Percentiles rank a stretch among this genome's conserved stretches.
phyloP scores from a whole-genome alignment of 2,888 invertebrate species.

The Drosophila austrosaltans region DNA sequence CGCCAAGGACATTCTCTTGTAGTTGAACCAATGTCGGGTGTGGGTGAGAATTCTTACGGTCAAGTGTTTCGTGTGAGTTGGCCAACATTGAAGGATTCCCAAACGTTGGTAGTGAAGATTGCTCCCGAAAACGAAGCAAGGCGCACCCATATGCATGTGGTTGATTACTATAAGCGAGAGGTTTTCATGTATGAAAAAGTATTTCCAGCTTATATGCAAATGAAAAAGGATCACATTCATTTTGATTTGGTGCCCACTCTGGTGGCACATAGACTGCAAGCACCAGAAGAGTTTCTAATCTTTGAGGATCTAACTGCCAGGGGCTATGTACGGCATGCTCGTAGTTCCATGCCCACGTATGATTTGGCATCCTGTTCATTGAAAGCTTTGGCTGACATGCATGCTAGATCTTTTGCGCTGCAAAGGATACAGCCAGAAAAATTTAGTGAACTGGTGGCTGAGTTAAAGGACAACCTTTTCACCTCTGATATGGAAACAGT shows the following conservation, averaged over 20 bases:
- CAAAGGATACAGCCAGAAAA: slow-evolving; percentile 67
- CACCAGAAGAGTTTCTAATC: slow-evolving; percentile 73
- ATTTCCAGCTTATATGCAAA: slow-evolving; percentile 55
- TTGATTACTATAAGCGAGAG: slow-evolving; percentile 74
- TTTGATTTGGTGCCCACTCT: slow-evolving; percentile 57
- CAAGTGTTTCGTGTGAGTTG: slow-evolving; percentile 40
- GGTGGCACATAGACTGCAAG: slow-evolving; percentile 55
- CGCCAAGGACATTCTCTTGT: slow-evolving; percentile 12
- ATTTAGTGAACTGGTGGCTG: slow-evolving; percentile 53
- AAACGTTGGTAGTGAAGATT: slow-evolving; percentile 68
- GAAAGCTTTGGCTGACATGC: slow-evolving; percentile 84
- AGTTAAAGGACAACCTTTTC: slow-evolving; percentile 74
- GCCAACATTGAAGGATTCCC: slow-evolving; percentile 23
- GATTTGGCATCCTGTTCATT: slow-evolving; percentile 82
- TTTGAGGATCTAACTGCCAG: slow-evolving; percentile 70
- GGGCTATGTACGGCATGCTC: slow-evolving; percentile 67
- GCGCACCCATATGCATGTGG: slow-evolving; percentile 71
- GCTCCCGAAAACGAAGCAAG: slow-evolving; percentile 75
- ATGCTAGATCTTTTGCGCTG: slow-evolving; percentile 84
- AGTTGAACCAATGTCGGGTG: slow-evolving; percentile 39
- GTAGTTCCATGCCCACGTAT: slow-evolving; percentile 81
- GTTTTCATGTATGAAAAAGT: slow-evolving; percentile 76
- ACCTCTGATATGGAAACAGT: slow-evolving; percentile 63
- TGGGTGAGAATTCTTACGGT: slow-evolving; percentile 51
- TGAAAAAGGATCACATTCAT: slow-evolving; percentile 9